phyloP scores from a whole-genome alignment of 2,888 invertebrate species.

The Sturmia bella region DNA sequence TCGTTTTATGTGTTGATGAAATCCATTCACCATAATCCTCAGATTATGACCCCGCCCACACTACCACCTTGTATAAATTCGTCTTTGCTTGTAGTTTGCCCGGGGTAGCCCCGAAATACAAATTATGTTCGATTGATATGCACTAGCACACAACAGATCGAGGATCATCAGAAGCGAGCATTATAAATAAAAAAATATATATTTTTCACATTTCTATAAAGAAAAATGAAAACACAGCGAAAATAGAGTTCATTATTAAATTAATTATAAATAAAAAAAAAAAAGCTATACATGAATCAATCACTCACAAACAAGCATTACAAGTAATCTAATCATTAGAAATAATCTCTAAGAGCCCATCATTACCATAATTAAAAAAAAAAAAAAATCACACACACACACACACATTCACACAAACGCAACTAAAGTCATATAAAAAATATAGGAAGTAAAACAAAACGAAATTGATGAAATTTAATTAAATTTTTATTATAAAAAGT shows the following conservation, averaged over 20 bases:
- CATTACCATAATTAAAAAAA: conserved; percentile 53
- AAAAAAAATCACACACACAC: too few relatives aligned
- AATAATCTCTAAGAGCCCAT: conserved; percentile 67
- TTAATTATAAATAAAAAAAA: conserved; percentile 37
- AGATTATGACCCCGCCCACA: too few relatives aligned
- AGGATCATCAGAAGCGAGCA: conserved; percentile 45
- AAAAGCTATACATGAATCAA: conserved; percentile 65
- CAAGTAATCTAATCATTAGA: conserved; percentile 50
- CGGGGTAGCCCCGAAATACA: too few relatives aligned
- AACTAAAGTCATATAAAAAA: conserved; percentile 62
- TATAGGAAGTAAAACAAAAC: conserved; percentile 51
- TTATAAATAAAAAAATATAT: conserved; percentile 21
- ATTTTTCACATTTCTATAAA: conserved; percentile 54
- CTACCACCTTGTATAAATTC: too few relatives aligned
- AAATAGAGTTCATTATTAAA: conserved; percentile 53
- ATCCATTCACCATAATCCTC: too few relatives aligned
- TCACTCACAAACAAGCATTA: conserved; percentile 58
- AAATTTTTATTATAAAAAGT: conserved; percentile 66
- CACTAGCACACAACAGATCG: conserved; percentile 7
- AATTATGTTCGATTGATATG: too few relatives aligned
- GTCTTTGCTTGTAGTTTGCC: too few relatives aligned
- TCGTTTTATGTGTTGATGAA: too few relatives aligned
- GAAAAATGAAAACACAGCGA: conserved; percentile 52
- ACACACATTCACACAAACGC: too few relatives aligned
- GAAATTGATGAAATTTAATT: conserved; percentile 60